Base-by-base conservation (phyloP, 2,113 vertebrate species). In the Nerophis ophidion region DNA sequence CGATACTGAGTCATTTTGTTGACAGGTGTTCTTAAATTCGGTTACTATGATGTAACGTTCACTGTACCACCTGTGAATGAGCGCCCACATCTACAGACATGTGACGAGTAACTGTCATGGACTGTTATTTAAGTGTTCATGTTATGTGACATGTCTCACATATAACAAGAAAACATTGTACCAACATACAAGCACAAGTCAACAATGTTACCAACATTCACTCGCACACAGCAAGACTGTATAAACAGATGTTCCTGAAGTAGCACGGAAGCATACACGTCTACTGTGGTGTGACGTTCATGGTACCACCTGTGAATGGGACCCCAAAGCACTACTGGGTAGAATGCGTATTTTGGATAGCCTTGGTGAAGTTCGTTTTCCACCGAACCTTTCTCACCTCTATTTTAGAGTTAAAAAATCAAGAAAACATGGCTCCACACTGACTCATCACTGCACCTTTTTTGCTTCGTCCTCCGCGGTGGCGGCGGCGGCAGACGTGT, bases 271-370 rank as follows among this genome's bases (percentile, higher is more conserved):
- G 70, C 63, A 59, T 8, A 1, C 35, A 1, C 35, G 26, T 44
- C 7, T 17, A 40, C 6, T 38, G 19, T 16, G 59, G 0, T 33
- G 50, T 17, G 17, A 33, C 49, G 35, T 34, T 48, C 45, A 48
- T 57, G 51, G n/a, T 66, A 15, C 82, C 84, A 84, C 84, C 80
- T 86, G 86, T 86, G 48, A 72, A 69, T 55, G 65, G 46, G 33
- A 48, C 33, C 26, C 46, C 40, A 4, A 15, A 53, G 14, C 36
- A 42, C 33, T 8, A 48, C 49, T 44, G 46, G 35, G 63, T 68
- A 60, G 68, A 56, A 70, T 82, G 76, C 58, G 53, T 17, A 35
- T 47, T 69, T 54, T 61, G 61, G 61, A 70, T 70, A 68, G 56
- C 47, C 46, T 35, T 42, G 1, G 17, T 33, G 57, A 65, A 12